These are phyloP conservation scores for Crotalus horridus DNA, from an alignment of 2,113 vertebrate genomes.

Conservation along the genomic window DNA sequence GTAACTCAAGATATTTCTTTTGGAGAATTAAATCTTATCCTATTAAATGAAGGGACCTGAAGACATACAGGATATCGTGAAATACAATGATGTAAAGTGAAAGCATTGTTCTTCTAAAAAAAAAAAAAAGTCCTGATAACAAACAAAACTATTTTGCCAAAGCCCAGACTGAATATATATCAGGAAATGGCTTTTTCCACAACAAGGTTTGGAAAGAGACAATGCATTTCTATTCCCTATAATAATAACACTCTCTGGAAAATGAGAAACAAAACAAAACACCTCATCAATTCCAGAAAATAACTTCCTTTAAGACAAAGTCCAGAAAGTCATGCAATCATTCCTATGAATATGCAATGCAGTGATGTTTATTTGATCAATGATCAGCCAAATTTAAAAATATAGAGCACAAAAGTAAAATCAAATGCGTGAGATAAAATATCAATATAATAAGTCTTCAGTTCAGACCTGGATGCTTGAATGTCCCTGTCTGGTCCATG, in stretches of 20 bases:
- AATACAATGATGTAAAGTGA: slow-evolving; percentile 42
- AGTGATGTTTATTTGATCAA: background rate
- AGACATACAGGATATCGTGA: slow-evolving; percentile 45
- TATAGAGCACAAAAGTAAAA: background rate
- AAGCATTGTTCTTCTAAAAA: slow-evolving; percentile 23
- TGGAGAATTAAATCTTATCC: background rate
- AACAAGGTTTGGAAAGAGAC: background rate
- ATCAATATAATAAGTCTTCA: background rate
- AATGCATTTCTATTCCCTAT: background rate
- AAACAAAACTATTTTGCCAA: slow-evolving; percentile 22
- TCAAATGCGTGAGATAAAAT: background rate
- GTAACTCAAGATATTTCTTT: background rate
- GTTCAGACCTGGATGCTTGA: background rate
- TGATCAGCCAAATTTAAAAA: background rate
- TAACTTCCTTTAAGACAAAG: background rate
- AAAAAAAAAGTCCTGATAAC: slow-evolving; percentile 11
- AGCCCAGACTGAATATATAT: slow-evolving; percentile 24
- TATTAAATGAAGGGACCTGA: background rate
- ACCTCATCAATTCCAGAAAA: slow-evolving; percentile 26
- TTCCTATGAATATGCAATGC: background rate
- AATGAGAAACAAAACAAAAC: background rate
- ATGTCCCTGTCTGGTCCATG: background rate
- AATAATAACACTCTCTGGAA: slow-evolving; percentile 43
- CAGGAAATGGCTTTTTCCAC: slow-evolving; percentile 33
- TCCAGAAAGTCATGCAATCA: background rate